Evolutionary conservation across 1,140 invertebrate species (phyloP).

Genomic region (Lasioglossum baleicum): DNA sequence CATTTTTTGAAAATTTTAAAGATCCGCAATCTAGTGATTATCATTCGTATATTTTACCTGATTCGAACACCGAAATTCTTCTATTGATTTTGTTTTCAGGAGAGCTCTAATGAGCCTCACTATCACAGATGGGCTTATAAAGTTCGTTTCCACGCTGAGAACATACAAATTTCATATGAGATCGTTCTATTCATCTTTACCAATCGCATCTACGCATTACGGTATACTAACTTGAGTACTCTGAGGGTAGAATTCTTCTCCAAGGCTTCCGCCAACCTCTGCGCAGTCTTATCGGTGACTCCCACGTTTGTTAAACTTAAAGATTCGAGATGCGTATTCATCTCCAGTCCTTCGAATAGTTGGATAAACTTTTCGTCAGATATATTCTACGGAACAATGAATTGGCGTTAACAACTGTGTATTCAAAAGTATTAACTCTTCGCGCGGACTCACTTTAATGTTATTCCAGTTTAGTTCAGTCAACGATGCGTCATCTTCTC

Average conservation of each 20-base stretch:
- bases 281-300: constrained; percentile 92
- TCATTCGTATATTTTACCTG: constrained; percentile 84
- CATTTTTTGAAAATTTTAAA: too few species aligned
- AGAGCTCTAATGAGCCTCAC: constrained; percentile 92
- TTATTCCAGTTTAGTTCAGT: constrained; percentile 98
- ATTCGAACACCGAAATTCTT: constrained; percentile 97
- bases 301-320: constrained; percentile 96
- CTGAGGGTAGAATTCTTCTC: constrained; percentile 92
- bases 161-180: constrained; percentile 46
- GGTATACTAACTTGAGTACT: constrained; percentile 86
- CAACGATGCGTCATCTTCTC: constrained; percentile 92
- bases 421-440: neutral
- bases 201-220: neutral
- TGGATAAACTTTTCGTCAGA: constrained; percentile 96
- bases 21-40: too few species aligned
- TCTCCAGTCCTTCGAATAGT: constrained; percentile 92
- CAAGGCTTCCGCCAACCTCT: constrained; percentile 91
- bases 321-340: constrained; percentile 94
- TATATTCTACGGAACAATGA: constrained; percentile 89
- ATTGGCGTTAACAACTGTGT: too few species aligned
- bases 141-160: constrained; percentile 95
- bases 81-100: constrained; percentile 90
- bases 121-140: constrained; percentile 91
- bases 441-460: constrained; percentile 87
- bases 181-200: constrained; percentile 13